Evolutionary conservation across 2,888 invertebrate species (phyloP), one percentile per base, ranked within the genome.

Genomic region (Elysia crispata): DNA sequence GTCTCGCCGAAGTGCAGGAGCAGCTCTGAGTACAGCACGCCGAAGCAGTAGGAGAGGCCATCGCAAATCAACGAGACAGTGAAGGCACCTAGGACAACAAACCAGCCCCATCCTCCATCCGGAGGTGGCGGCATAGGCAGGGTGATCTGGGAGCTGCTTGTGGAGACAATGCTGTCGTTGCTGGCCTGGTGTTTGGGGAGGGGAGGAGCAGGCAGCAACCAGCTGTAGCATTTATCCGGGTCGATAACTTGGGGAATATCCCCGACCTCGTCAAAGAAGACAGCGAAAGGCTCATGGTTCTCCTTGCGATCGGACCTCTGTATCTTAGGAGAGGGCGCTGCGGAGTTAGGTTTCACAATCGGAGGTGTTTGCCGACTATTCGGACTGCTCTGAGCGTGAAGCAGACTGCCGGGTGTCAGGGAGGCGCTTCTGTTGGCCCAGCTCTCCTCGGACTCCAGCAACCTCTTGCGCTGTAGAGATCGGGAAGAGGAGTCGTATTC

Each of bases 21-120:
- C 88, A 98, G 96, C 90, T 97, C 96, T 1, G 96, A 95, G 92
- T 94, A 97, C 88, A 98, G 95, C 5, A 97, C 95, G 78, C 98
- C 98, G 92, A 97, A 97, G 84, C 96, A 96, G 93, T 97, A 97
- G 0, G 97, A 97, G 85, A 97, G 95, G 1, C 98, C 98, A 91
- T 98, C 98, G 62, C 97, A 97, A 87, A 98, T 96, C 83, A 97
- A 94, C 91, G 97, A 97, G 83, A 97, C 95, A 93, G 97, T 94
- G 91, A 98, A 97, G 0, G 97, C 95, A 31, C 96, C 96, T 82
- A 95, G 95, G 0, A 97, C 97, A 75, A 98, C 95, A 49, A 97
- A 95, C 97, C 97, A 98, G 6, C 97, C 97, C 95, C 96, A 97
- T 20, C 97, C 97, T 15, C 97, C 97, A 91, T 97, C 97, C 0